Conservation (phyloP, 2,113 vertebrate genomes). For the Gambusia holbrooki region DNA sequence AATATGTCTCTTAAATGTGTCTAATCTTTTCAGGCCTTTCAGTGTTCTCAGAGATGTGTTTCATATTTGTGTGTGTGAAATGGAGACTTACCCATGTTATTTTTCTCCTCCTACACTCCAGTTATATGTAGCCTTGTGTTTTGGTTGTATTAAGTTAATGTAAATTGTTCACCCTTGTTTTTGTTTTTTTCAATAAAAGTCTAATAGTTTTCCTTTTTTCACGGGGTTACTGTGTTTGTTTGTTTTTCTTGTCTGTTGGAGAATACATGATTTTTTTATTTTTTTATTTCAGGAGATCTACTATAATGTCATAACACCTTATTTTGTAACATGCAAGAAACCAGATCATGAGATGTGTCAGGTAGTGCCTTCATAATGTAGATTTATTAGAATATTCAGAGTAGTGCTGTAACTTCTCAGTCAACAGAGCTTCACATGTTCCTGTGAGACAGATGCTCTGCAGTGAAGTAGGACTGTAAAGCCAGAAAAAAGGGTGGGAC, state of each 20-base stretch:
- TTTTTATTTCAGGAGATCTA: conserved; percentile 1
- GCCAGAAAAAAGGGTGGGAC: conserved; percentile 54
- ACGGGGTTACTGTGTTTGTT: conserved; percentile 14
- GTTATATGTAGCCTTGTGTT: conserved; percentile 29
- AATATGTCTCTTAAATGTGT: conserved; percentile 1
- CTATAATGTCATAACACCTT: neutral
- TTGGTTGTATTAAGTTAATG: conserved; percentile 74
- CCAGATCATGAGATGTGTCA: conserved; percentile 17
- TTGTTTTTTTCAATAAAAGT: conserved; percentile 63
- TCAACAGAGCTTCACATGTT: conserved; percentile 56
- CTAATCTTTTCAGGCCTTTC: conserved; percentile 27
- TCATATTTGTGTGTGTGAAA: conserved; percentile 20
- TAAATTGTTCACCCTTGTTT: conserved; percentile 32
- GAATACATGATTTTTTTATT: neutral
- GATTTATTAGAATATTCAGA: conserved; percentile 80
- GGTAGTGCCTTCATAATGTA: conserved; percentile 75
- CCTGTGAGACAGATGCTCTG: conserved; percentile 56
- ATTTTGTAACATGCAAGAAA: conserved; percentile 44
- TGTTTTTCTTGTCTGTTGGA: conserved; percentile 12
- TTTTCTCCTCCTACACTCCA: conserved; percentile 40
- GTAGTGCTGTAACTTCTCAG: conserved; percentile 78
- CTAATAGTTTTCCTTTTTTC: conserved; percentile 48
- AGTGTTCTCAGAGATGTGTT: conserved; percentile 30
- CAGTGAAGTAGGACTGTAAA: conserved; percentile 68
- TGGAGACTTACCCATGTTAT: conserved; percentile 3